Evolutionary conservation across 2,888 invertebrate genomes (phyloP).

Genomic region (Bombylius major): DNA sequence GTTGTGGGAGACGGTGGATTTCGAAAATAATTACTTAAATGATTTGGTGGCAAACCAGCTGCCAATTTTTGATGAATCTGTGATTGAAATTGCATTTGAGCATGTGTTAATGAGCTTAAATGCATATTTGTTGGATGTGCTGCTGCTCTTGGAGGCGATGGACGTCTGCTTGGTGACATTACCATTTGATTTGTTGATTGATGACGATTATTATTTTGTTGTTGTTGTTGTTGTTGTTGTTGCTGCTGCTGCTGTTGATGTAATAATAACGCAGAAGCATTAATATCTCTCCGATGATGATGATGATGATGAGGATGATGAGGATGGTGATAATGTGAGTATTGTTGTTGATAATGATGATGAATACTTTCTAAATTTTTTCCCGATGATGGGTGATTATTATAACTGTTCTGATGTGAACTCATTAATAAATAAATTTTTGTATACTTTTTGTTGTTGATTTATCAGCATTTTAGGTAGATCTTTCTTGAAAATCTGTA

Average conservation of each 20-base stretch:
- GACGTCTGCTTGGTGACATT: slow-evolving; percentile 56
- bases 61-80: slow-evolving; percentile 35
- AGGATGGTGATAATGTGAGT: slow-evolving; percentile 41
- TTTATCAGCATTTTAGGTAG: background rate
- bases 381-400: background rate
- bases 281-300: slow-evolving; percentile 23
- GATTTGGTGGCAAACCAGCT: slow-evolving; percentile 25
- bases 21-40: slow-evolving; percentile 28
- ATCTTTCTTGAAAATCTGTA: background rate
- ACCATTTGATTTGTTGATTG: slow-evolving; percentile 34
- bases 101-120: slow-evolving; percentile 31
- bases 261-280: background rate
- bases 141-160: slow-evolving; percentile 45
- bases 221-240: background rate
- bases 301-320: slow-evolving; percentile 32
- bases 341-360: slow-evolving; percentile 38
- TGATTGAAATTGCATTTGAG: slow-evolving; percentile 34
- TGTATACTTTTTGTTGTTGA: background rate
- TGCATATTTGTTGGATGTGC: slow-evolving; percentile 39
- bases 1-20: slow-evolving; percentile 26
- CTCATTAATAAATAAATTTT: slow-evolving; percentile 2
- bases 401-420: slow-evolving; percentile 2
- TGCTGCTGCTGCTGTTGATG: background rate
- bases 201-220: background rate
- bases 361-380: slow-evolving; percentile 2